Percentiles rank a stretch among this genome's conserved stretches.
Evolutionary conservation across 2,113 vertebrate species (phyloP).

Genomic region (Jacana jacana): DNA sequence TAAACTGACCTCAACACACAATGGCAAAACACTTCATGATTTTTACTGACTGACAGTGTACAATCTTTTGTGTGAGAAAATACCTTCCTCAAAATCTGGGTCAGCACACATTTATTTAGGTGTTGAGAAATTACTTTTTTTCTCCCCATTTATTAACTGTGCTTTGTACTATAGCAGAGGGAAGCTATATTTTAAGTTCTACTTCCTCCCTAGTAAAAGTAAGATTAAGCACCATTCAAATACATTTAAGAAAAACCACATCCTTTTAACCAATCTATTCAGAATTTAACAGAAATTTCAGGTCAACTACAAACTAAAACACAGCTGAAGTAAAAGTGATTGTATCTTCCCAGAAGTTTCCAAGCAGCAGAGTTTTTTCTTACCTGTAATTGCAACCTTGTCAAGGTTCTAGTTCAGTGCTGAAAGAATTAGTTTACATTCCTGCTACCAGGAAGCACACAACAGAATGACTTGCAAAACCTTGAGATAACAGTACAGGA

Average conservation of each 20-base stretch:
- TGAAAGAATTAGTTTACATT: slow-evolving; percentile 66
- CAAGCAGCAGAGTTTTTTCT: background rate
- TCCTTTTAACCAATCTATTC: background rate
- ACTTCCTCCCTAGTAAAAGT: background rate
- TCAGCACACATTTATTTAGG: background rate
- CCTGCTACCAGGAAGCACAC: slow-evolving; percentile 52
- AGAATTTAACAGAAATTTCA: background rate
- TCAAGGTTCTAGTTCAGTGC: slow-evolving; percentile 39
- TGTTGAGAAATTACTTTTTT: background rate
- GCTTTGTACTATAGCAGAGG: background rate
- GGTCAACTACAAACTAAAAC: background rate
- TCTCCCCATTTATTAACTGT: background rate
- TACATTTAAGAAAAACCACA: background rate
- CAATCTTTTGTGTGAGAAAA: background rate
- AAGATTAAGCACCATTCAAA: background rate
- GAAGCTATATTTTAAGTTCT: background rate
- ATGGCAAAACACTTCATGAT: background rate
- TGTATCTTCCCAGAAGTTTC: background rate
- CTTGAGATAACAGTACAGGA: slow-evolving; percentile 60
- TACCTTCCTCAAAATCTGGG: background rate
- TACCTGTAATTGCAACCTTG: slow-evolving; percentile 61
- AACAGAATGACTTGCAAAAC: slow-evolving; percentile 57
- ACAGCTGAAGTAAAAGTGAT: background rate
- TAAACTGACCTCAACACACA: background rate
- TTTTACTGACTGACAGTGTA: background rate